Evolutionary conservation across 37 sponge, comb jelly and placozoan species (phyloP).

Genomic region (Amphimedon queenslandica): DNA sequence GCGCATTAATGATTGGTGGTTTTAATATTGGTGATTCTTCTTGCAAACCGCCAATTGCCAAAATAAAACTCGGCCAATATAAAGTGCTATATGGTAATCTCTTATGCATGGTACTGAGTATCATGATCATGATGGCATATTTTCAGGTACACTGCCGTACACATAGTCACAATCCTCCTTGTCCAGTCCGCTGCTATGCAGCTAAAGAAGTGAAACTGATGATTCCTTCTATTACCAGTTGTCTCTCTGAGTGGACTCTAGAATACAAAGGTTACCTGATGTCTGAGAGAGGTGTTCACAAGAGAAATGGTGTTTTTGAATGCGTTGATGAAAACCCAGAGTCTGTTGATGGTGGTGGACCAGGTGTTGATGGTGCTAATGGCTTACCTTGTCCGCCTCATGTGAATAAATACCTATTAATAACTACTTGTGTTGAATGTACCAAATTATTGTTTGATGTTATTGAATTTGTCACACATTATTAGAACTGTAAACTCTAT

Average conservation of each 20-base stretch:
- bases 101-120: too few species aligned
- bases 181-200: slow-evolving; percentile 47
- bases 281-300: slow-evolving; percentile 6
- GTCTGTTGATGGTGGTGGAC: slow-evolving; percentile 17
- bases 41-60: too few species aligned
- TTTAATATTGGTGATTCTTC: too few species aligned
- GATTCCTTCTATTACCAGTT: slow-evolving; percentile 35
- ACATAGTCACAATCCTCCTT: slow-evolving; percentile 23
- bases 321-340: slow-evolving; percentile 58
- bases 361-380: slow-evolving; percentile 31
- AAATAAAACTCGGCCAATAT: too few species aligned
- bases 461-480: too few species aligned
- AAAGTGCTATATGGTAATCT: too few species aligned
- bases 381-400: slow-evolving; percentile 53
- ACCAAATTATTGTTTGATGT: too few species aligned
- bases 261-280: slow-evolving; percentile 62
- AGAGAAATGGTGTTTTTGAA: slow-evolving; percentile 15
- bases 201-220: slow-evolving; percentile 16
- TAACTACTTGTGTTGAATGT: slow-evolving; percentile 54
- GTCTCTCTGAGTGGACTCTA: slow-evolving; percentile 38
- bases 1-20: too few species aligned
- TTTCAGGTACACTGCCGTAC: too few species aligned
- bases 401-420: slow-evolving; percentile 19
- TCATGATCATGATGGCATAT: too few species aligned
- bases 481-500: too few species aligned